Conservation (phyloP, 2,113 vertebrate genomes). For the Taurulus bubalis region DNA sequence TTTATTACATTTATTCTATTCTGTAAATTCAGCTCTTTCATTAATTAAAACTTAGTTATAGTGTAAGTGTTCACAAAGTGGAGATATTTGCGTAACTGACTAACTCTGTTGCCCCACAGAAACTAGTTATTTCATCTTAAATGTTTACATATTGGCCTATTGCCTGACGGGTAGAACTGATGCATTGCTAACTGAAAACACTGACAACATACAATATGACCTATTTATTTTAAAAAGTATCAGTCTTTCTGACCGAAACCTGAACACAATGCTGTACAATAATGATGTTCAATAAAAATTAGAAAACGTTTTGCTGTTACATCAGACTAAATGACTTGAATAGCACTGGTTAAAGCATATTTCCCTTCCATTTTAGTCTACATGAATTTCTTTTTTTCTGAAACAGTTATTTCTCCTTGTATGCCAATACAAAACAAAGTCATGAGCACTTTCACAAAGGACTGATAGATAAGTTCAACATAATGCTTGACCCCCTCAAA, state of each 20-base stretch:
- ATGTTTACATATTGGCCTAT: background rate
- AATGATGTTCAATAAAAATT: background rate
- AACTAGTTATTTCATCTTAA: too few species aligned
- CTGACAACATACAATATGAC: background rate
- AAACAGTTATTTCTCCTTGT: background rate
- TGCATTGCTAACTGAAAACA: background rate
- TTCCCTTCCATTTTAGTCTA: background rate
- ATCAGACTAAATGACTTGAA: background rate
- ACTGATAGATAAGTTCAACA: background rate
- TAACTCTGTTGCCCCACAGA: too few species aligned
- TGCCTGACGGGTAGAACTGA: background rate
- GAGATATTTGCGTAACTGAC: too few species aligned
- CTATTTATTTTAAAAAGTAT: background rate
- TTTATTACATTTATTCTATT: background rate
- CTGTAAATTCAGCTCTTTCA: background rate
- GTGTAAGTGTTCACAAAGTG: too few species aligned
- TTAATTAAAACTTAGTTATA: conserved; percentile 1
- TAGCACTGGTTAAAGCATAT: background rate
- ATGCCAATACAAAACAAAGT: background rate
- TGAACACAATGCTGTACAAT: background rate
- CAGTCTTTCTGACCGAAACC: background rate
- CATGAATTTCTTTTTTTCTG: background rate
- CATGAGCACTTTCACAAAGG: background rate
- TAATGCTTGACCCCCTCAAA: background rate
- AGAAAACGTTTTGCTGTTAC: background rate